Base-by-base conservation (phyloP, 2,888 invertebrate species). In the Prosopocoilus inquinatus region DNA sequence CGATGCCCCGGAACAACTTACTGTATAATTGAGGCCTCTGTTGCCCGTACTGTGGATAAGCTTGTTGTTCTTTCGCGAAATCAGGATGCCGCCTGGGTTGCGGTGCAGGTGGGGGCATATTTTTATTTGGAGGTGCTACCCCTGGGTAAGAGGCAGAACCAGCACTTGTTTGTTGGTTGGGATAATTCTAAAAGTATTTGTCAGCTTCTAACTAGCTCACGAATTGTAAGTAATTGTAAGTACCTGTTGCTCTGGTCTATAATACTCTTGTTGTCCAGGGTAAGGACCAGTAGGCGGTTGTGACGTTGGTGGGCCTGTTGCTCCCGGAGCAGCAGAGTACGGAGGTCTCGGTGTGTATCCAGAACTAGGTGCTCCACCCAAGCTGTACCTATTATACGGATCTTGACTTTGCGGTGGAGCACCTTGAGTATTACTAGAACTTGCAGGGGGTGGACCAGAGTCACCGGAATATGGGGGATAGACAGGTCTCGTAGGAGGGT, bases 11-110 rank as follows among this genome's bases (percentile, higher is more conserved):
- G 16, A 35, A n/a, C 13, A n/a, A 73, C 79, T 68, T 79, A 86
- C 87, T 84, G 79, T 87, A 87, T 72, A 84, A 80, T 67, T 84
- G 82, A 59, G 86, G 84, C 69, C 87, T 79, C 67, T 81, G 83
- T 67, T 84, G 84, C 67, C 81, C 82, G 74, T 86, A 87, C 58
- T 84, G 83, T 57, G 85, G 81, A 76, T 84, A 85, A 61, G 83
- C 83, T 72, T 84, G 86, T 70, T 80, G 82, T 72, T 90, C 90
- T 80, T 90, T 90, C 67, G 86, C 85, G 80, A 90, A 91, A 79
- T 90, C 90, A 51, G 90, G 91, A 81, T 90, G 91, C 69, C 91
- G 81, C 66, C 90, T 82, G 43, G 88, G 88, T 67, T 89, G 87
- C 47, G 86, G 85, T 62, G 84, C 82, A 69, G 88, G 83, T 46